Evolutionary conservation across 2,113 vertebrate genomes (phyloP).

Genomic region (Malurus elegans): DNA sequence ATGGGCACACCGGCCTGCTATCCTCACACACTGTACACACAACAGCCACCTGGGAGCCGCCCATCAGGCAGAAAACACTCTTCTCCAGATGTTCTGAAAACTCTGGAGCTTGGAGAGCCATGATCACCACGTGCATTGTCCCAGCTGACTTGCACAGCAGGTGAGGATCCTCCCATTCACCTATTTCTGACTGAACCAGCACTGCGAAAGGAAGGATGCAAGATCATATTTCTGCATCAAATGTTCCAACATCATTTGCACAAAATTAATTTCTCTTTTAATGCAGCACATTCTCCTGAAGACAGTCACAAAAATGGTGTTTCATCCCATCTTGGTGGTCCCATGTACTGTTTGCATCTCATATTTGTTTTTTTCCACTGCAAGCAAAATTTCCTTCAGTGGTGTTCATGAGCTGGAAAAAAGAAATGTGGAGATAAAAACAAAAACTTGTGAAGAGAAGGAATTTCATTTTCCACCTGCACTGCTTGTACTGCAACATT

Average conservation of each 20-base stretch:
- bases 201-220: background rate
- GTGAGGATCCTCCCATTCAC: background rate
- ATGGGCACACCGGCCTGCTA: background rate
- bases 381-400: background rate
- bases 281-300: background rate
- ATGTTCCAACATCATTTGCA: background rate
- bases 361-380: background rate
- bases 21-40: background rate
- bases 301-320: background rate
- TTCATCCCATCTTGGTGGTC: background rate
- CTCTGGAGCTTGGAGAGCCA: background rate
- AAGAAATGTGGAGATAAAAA: background rate
- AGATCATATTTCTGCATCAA: background rate
- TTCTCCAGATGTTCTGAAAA: background rate
- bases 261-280: background rate
- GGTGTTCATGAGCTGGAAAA: background rate
- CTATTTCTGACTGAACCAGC: background rate
- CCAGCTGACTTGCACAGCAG: background rate
- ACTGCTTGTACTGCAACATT: background rate
- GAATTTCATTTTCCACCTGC: background rate
- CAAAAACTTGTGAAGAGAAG: background rate
- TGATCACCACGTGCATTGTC: fast-evolving
- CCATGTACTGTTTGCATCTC: fast-evolving
- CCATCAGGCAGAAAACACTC: background rate
- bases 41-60: fast-evolving